Evolutionary conservation across 2,113 vertebrate genomes (phyloP).

Genomic region (Copsychus sechellarum): DNA sequence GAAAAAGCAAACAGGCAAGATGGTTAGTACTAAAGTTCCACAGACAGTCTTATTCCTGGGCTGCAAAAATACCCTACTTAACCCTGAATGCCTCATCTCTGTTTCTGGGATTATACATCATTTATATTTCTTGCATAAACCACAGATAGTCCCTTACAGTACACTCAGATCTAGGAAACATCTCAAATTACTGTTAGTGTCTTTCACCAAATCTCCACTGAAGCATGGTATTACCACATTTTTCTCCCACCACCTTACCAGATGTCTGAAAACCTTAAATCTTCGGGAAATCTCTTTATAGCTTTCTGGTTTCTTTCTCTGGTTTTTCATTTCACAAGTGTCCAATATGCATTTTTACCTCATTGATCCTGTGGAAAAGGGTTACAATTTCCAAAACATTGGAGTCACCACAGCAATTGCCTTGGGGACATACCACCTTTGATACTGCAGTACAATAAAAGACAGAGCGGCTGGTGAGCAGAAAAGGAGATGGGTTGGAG

Average conservation of each 20-base stretch:
- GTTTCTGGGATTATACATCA: conserved; percentile 14
- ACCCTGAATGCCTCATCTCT: conserved; percentile 14
- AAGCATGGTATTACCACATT: neutral
- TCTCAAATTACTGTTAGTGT: conserved; percentile 25
- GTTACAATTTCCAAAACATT: neutral
- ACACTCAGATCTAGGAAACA: conserved; percentile 6
- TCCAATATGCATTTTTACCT: neutral
- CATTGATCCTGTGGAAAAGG: neutral
- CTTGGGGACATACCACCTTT: neutral
- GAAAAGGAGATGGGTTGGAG: neutral
- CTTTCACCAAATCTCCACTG: conserved; percentile 32
- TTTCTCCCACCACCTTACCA: conserved; percentile 30
- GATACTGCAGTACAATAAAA: neutral
- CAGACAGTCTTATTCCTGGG: neutral
- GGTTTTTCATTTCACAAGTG: neutral
- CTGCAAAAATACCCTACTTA: conserved; percentile 31
- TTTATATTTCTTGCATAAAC: conserved; percentile 43
- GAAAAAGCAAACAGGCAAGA: neutral
- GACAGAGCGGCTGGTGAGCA: neutral
- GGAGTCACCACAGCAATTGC: neutral
- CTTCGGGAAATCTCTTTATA: neutral
- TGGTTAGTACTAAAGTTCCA: neutral
- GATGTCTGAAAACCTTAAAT: conserved; percentile 2
- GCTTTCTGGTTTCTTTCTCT: neutral
- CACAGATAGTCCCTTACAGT: conserved; percentile 11